These are phyloP conservation scores for Papilio polytes DNA, from an alignment of 1,140 invertebrate genomes.

Conservation along the genomic window DNA sequence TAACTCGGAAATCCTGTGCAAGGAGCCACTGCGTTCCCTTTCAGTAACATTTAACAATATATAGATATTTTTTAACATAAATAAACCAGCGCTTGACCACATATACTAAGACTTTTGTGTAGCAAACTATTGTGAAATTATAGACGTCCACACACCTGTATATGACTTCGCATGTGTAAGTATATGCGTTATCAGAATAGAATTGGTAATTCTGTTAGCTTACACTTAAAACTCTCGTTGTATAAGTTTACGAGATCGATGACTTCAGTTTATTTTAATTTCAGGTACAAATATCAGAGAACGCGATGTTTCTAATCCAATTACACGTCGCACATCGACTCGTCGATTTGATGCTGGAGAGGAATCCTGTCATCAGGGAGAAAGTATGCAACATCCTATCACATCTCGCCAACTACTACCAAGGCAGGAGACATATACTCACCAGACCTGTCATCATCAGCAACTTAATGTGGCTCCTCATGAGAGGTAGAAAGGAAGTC, in stretches of 20 bases:
- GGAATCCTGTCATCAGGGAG: conserved; percentile 66
- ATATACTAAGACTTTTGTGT: neutral
- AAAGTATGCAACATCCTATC: conserved; percentile 69
- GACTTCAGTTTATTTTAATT: neutral
- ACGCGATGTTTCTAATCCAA: conserved; percentile 68
- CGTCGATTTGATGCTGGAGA: conserved; percentile 61
- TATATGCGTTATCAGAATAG: too few relatives aligned
- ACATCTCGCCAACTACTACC: conserved; percentile 63
- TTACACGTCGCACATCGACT: conserved; percentile 67
- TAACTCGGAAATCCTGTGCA: too few relatives aligned
- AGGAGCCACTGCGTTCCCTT: too few relatives aligned
- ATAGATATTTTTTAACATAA: too few relatives aligned
- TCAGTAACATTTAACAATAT: too few relatives aligned
- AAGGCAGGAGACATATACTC: conserved; percentile 66
- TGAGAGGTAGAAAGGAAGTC: conserved; percentile 72
- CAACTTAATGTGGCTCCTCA: conserved; percentile 63
- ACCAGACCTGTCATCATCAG: conserved; percentile 55
- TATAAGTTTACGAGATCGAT: too few relatives aligned
- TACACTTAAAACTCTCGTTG: too few relatives aligned
- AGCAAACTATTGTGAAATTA: neutral
- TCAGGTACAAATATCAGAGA: conserved; percentile 77
- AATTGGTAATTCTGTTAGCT: too few relatives aligned
- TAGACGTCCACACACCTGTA: neutral
- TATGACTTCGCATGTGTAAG: neutral
- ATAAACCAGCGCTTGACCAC: too few relatives aligned